phyloP scores from a whole-genome alignment of 1,140 invertebrate genomes.

The Drosophila santomea region DNA sequence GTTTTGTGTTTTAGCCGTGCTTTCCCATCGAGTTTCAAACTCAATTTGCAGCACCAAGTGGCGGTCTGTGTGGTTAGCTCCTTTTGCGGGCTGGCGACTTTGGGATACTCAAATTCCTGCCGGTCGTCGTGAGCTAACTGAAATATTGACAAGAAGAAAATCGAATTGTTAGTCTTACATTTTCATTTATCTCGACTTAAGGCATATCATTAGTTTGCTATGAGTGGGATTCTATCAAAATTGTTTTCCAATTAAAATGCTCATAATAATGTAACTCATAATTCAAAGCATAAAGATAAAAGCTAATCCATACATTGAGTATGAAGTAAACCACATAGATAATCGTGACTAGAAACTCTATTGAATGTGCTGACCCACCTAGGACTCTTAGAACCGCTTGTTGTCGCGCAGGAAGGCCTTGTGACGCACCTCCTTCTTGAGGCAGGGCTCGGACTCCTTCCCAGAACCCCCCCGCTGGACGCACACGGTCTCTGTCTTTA shows the following conservation, averaged over 20 bases:
- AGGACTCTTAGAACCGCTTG: conserved; percentile 86
- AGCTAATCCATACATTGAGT: too few relatives aligned
- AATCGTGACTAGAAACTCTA: too few relatives aligned
- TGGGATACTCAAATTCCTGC: conserved; percentile 4
- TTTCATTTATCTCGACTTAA: too few relatives aligned
- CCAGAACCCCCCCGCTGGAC: conserved; percentile 90
- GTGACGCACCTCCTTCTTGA: conserved; percentile 88
- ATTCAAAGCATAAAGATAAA: too few relatives aligned
- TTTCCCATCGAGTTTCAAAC: conserved; percentile 54
- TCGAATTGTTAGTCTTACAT: too few relatives aligned
- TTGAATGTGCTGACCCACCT: conserved; percentile 2
- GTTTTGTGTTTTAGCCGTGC: conserved; percentile 10
- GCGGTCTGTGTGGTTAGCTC: conserved; percentile 13
- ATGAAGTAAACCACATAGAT: too few relatives aligned
- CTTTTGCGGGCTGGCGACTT: conserved; percentile 33
- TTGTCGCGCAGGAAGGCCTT: conserved; percentile 92
- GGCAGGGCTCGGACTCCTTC: conserved; percentile 90
- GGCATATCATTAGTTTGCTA: too few relatives aligned
- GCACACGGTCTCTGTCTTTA: conserved; percentile 92
- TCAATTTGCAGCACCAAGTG: conserved; percentile 26
- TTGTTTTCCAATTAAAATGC: too few relatives aligned
- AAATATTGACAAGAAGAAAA: not conserved
- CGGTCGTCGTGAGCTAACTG: not conserved
- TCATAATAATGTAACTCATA: too few relatives aligned
- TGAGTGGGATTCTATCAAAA: too few relatives aligned